Evolutionary conservation across 1,140 invertebrate genomes (phyloP), one percentile per base, ranked within the genome.

Genomic region (Cardiocondyla obscurior): DNA sequence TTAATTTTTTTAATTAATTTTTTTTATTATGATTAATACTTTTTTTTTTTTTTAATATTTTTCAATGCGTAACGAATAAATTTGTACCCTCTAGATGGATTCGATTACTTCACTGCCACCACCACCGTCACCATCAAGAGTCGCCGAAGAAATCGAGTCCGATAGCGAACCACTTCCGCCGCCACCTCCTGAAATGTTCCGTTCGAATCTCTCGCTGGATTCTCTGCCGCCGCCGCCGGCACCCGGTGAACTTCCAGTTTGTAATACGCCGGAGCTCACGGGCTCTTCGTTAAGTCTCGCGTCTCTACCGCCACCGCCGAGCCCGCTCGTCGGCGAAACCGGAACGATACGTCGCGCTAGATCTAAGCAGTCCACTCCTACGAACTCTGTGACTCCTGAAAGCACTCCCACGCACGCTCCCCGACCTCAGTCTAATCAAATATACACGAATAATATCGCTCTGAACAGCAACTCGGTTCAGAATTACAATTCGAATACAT

Each of bases 191-290:
- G 94, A 93, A 77, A 95, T 97, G 95, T 97, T 96, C 90, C 95
- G 96, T 44, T 97, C 96, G 0, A 97, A 96, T n/a, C 92, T 97
- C 1, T 97, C 96, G 19, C 90, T 97, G 49, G 96, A 97, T 69
- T 96, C 96, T 10, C 89, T 97, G 64, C 97, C 97, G 2, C 96
- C 97, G 14, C 97, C 97, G 2, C 97, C 97, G 0, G 96, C 96
- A 3, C 96, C 96, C 0, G 94, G 95, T 8, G 96, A 96, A 58
- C 87, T 96, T 7, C 95, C 95, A 22, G 89, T 94, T 8, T 95
- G 95, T 72, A 94, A 95, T 14, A 95, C 95, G 2, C 88, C 92
- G 0, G 96, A 97, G 83, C 93, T 97, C 0, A 95, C 95, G 16
- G 96, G 96, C 1, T 97, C 96, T 0, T 96, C 96, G 85, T 91